These are phyloP conservation scores for Pipra filicauda DNA, from an alignment of 2,113 vertebrate genomes.

Conservation along the genomic window DNA sequence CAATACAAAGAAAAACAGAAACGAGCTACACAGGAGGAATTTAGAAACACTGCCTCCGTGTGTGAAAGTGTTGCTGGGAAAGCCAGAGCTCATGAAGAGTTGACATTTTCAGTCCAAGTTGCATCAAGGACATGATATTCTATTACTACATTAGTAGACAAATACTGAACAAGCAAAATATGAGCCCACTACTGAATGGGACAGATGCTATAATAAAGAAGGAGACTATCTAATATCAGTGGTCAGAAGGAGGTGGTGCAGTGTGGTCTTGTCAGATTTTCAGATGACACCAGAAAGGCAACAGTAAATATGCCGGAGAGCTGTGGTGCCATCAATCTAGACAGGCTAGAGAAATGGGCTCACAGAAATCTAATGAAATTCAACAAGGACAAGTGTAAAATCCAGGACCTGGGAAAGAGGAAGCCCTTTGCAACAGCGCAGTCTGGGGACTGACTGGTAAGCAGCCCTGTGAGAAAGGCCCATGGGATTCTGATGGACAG, in stretches of 20 bases:
- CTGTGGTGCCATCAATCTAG: neutral
- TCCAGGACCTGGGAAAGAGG: neutral
- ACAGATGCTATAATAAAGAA: neutral
- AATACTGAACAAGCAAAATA: neutral
- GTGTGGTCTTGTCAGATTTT: neutral
- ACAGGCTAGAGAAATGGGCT: neutral
- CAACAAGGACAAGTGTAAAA: neutral
- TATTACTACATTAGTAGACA: neutral
- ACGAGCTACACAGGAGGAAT: neutral
- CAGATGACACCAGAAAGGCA: neutral
- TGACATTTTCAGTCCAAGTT: neutral
- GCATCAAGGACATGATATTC: neutral
- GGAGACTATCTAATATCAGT: neutral
- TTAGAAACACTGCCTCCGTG: neutral
- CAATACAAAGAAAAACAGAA: neutral
- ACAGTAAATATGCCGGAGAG: neutral
- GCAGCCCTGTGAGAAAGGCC: neutral
- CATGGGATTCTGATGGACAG: neutral
- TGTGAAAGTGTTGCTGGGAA: neutral
- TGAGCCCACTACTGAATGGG: neutral
- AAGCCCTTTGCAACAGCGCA: neutral
- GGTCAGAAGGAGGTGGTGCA: neutral
- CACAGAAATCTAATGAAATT: neutral
- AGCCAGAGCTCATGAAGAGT: neutral
- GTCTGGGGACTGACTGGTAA: neutral